Evolutionary conservation across 2,888 invertebrate species (phyloP), one percentile per base, ranked within the genome.

Genomic region (Brachypalpus laphriformis): DNA sequence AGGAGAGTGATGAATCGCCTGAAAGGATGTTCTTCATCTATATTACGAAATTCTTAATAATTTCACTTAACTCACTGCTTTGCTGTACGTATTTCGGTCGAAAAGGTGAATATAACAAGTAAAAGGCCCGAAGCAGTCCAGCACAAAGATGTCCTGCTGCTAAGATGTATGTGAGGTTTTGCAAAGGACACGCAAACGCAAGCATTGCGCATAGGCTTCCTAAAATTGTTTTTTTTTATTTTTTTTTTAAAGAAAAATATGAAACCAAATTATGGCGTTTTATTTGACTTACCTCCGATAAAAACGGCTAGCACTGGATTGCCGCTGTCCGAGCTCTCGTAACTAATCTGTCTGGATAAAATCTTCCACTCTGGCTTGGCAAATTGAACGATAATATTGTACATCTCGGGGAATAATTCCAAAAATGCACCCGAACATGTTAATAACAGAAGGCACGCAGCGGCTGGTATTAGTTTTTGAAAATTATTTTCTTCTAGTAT

Each of bases 341-440:
- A 93, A 28, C 93, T 91, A 61, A 94, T 92, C 59, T 93, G 93
- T 18, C 93, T 91, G 28, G 93, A 92, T 16, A 94, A 89, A 22
- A 94, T 92, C 77, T 93, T 91, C 93, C 93, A 94, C 87, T 94
- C 93, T 8, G 93, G 92, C 57, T 93, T 93, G n/a, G 94, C 93
- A 77, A 94, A 89, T 28, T 91, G 91, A 31, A 93, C 93, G 70
- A 94, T 92, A 65, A 93, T 90, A 9, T 91, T 91, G 87, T 93
- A 93, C 31, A 93, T 90, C 61, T 92, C 92, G 0, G 93, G 93
- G 87, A 93, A 92, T 11, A 94, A 91, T 88, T 94, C 94, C 16
- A 94, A 91, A 87, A 94, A 91, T 0, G 93, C 92, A 22, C 94
- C 91, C 28, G 93, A 93, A 45, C 93, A 92, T 14, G 93, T 93